Base-by-base conservation (phyloP, 2,888 invertebrate genomes). In the Ormyrus thymus region DNA sequence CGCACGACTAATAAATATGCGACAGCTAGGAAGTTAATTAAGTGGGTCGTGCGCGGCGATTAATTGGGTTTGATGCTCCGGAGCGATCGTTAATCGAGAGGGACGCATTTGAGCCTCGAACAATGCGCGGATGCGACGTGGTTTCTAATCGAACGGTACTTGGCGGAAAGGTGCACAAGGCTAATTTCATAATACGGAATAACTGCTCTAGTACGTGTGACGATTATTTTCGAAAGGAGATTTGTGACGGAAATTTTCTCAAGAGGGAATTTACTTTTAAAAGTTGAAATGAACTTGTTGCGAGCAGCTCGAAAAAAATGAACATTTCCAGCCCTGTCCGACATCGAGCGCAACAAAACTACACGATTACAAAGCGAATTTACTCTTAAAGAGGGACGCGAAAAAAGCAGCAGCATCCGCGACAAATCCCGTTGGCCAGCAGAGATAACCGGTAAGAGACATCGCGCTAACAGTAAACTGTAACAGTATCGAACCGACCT, bases 361-460 rank as follows among this genome's bases (percentile, higher is more conserved):
- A 55, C n/a, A 55, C 55, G n/a, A 55, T 13, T n/a, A 55, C 11
- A 55, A 55, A 29, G 29, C 29, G 29, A 29, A 29, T 29, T 29
- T 55, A 11, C 55, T 13, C 11, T 9, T n/a, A 29, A 8, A 59
- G 59, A 59, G 15, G 9, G 15, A 15, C 5, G 15, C 13, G 3
- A 29, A 59, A 10, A 59, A 29, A 29, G 29, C 29, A 29, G 29
- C 29, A 29, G 11, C 1, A 29, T 58, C n/a, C 46, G 53, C 68
- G 68, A 68, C 46, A 53, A 58, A 69, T 76, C 69, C 76, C 76
- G 76, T 76, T 76, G 48, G 50, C 4, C 53, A 29, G 51, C 74
- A 48, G 58, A 61, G 66, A 72, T 72, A 72, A 77, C 71, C 71
- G 70, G 76, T 77, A 77, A 77, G 58, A 71, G 76, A 76, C 76